Evolutionary conservation across 2,888 invertebrate genomes (phyloP), one percentile per base, ranked within the genome.

Genomic region (Molanna angustata): DNA sequence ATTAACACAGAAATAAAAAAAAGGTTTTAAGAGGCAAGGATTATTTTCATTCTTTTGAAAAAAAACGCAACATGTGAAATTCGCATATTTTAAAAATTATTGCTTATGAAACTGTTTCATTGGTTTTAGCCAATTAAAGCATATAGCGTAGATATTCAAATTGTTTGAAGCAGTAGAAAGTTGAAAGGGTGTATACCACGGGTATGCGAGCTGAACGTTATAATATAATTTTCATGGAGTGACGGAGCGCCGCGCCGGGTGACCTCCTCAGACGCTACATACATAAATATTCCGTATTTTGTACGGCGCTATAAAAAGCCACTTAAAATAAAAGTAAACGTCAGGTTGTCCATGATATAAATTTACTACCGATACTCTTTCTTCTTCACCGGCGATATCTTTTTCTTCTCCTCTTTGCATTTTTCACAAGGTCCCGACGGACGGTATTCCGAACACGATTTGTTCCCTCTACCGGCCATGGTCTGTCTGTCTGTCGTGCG

Each of bases 391-490:
- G n/a, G n/a, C n/a, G 27, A 27, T 7, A 35, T 21, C 33, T 27
- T 9, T 27, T 13, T 22, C 16, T 31, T 22, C 40, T 17, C 33
- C 47, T 35, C 48, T 52, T 54, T 57, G 54, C 57, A 57, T 57
- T 54, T 55, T 58, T 58, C 54, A 52, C 52, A 55, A 54, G 49
- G 43, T 55, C 44, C 46, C 18, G 33, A n/a, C 48, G 47, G 42
- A 43, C 22, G 39, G 45, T 50, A 58, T 58, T 58, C 57, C 46
- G 45, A 44, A 55, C 57, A 58, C 54, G 57, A 52, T 54, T 54
- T 57, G 49, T 49, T 57, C 54, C 49, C 40, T 35, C 7, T 35
- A n/a, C 7, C 14, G 14, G 7, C 21, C 17, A 39, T 13, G 33
- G 46, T 42, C 43, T 42, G 32, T 31, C 41, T 31, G 11, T 33